Percentiles rank a stretch among this genome's conserved stretches.
Conservation (phyloP, 2,888 invertebrate genomes). For the Eupithecia abbreviata region DNA sequence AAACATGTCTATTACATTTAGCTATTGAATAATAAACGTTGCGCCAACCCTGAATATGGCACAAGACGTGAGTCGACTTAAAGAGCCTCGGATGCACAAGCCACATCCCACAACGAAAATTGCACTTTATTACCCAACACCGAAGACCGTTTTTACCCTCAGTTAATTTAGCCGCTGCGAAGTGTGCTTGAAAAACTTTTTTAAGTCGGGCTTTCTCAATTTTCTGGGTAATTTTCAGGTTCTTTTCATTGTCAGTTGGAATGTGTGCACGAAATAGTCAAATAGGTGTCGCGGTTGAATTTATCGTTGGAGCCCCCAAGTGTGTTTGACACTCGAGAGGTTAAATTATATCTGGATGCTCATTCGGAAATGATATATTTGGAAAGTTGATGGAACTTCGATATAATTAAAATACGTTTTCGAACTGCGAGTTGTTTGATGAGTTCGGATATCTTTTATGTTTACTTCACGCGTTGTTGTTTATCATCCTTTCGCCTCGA, state of each 20-base stretch:
- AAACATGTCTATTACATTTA: constrained; percentile 72
- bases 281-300: constrained; percentile 59
- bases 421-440: constrained; percentile 22
- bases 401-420: constrained; percentile 36
- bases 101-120: constrained; percentile 54
- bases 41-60: constrained; percentile 62
- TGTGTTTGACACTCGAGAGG: constrained; percentile 40
- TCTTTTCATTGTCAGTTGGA: constrained; percentile 66
- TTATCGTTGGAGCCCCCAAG: constrained; percentile 54
- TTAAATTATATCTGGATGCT: constrained; percentile 36
- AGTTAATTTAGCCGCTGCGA: constrained; percentile 49
- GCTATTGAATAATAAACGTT: constrained; percentile 76
- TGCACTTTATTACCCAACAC: constrained; percentile 60
- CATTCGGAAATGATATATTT: constrained; percentile 41
- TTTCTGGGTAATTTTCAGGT: constrained; percentile 62
- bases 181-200: constrained; percentile 56
- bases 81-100: constrained; percentile 52
- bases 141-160: constrained; percentile 53
- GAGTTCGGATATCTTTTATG: constrained; percentile 24
- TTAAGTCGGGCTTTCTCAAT: constrained; percentile 64
- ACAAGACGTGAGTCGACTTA: constrained; percentile 66
- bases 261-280: constrained; percentile 66
- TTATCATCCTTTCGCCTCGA: neutral
- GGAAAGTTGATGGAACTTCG: constrained; percentile 36
- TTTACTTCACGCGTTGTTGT: neutral